Evolutionary conservation across 2,888 invertebrate genomes (phyloP).

Genomic region (Drosophila nr. fundita): DNA sequence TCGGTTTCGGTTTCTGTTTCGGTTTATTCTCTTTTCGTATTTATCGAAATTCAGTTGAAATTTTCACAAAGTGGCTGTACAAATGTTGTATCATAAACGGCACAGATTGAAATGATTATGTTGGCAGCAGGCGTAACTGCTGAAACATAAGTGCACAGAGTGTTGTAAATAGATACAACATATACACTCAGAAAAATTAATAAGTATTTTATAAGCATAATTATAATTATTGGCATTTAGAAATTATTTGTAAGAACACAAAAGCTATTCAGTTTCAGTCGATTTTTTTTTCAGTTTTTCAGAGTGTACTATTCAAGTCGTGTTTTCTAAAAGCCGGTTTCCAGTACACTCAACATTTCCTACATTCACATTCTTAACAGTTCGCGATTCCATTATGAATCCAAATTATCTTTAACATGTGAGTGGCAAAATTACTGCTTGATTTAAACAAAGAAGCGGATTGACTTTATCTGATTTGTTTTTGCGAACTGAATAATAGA

Average conservation of each 20-base stretch:
- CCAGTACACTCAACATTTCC: neutral
- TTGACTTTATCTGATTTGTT: neutral
- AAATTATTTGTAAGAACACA: too few species aligned
- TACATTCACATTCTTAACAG: neutral
- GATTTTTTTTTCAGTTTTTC: neutral
- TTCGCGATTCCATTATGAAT: neutral
- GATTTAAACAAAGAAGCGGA: neutral
- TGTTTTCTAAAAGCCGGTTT: neutral
- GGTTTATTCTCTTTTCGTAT: conserved; percentile 6
- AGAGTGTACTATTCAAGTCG: neutral
- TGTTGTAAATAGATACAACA: neutral
- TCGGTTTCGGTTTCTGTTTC: conserved; percentile 22
- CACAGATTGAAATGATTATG: conserved; percentile 47
- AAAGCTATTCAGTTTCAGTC: neutral
- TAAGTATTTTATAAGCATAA: too few species aligned
- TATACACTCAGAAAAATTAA: neutral
- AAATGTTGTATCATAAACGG: conserved; percentile 54
- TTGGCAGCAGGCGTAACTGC: conserved; percentile 38
- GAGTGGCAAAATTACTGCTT: neutral
- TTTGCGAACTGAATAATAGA: neutral
- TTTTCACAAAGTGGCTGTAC: conserved; percentile 53
- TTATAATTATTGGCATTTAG: too few species aligned
- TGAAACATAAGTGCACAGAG: conserved; percentile 4
- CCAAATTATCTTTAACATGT: neutral
- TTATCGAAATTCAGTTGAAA: conserved; percentile 36